These are phyloP conservation scores for Chloropsis hardwickii DNA, from an alignment of 2,113 vertebrate species.

Conservation along the genomic window DNA sequence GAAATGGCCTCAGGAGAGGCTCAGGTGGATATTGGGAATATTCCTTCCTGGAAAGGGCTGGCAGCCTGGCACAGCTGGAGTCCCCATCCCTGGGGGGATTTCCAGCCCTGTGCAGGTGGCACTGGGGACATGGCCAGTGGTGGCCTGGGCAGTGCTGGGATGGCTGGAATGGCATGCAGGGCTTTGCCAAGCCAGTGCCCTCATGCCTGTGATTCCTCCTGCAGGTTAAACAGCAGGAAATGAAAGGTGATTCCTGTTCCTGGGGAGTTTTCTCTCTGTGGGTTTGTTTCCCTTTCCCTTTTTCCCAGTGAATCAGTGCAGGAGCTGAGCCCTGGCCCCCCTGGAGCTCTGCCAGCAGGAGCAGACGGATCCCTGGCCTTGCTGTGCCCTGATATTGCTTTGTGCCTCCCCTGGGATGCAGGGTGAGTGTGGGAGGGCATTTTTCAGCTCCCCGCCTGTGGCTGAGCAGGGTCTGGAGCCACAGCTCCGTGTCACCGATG, in stretches of 20 bases:
- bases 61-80: neutral
- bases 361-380: neutral
- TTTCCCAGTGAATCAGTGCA: fast-evolving
- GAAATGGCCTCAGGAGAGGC: neutral
- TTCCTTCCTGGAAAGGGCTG: neutral
- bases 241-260: too few relatives aligned
- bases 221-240: too few relatives aligned
- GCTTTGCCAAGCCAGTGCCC: neutral
- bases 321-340: neutral
- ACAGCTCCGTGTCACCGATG: fast-evolving
- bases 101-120: neutral
- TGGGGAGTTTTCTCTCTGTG: neutral
- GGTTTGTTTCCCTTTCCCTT: neutral
- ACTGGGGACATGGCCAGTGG: neutral
- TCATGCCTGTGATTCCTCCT: too few relatives aligned
- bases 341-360: neutral
- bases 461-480: neutral
- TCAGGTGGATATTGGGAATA: fast-evolving
- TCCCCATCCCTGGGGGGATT: neutral
- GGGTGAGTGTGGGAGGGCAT: neutral
- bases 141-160: neutral
- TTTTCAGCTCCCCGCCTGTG: neutral
- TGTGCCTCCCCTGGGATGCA: neutral
- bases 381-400: neutral
- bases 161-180: neutral